These are phyloP conservation scores for Climacteris rufus DNA, from an alignment of 2,113 vertebrate species.

Conservation along the genomic window DNA sequence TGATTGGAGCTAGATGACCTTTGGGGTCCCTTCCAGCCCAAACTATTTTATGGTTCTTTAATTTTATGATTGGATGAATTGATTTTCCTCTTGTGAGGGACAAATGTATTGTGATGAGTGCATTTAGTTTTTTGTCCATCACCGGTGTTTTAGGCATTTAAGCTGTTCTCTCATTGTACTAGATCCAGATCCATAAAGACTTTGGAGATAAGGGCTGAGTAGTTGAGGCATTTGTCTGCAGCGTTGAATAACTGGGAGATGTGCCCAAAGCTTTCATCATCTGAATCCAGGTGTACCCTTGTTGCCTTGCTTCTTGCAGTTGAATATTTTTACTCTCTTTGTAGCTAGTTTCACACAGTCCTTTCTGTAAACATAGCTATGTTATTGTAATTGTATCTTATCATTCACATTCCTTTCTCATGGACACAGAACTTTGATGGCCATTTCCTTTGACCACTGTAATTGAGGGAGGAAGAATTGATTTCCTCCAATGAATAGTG, in stretches of 20 bases:
- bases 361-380: no score
- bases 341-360: no score
- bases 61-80: neutral
- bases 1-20: neutral
- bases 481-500: no score
- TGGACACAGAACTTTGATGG: no score
- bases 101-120: neutral
- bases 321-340: no score
- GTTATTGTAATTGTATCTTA: no score
- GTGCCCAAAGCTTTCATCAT: neutral
- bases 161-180: neutral
- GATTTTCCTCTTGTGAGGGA: neutral
- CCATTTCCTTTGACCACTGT: no score
- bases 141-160: neutral
- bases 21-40: neutral
- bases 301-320: no score
- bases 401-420: no score
- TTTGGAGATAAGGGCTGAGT: neutral
- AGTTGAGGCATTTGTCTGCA: neutral
- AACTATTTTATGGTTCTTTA: neutral
- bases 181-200: neutral
- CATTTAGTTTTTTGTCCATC: rapidly evolving
- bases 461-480: no score
- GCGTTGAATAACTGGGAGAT: neutral
- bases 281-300: neutral